These are phyloP conservation scores for Brienomyrus longianalis DNA, from an alignment of 2,113 vertebrate genomes.

Conservation along the genomic window DNA sequence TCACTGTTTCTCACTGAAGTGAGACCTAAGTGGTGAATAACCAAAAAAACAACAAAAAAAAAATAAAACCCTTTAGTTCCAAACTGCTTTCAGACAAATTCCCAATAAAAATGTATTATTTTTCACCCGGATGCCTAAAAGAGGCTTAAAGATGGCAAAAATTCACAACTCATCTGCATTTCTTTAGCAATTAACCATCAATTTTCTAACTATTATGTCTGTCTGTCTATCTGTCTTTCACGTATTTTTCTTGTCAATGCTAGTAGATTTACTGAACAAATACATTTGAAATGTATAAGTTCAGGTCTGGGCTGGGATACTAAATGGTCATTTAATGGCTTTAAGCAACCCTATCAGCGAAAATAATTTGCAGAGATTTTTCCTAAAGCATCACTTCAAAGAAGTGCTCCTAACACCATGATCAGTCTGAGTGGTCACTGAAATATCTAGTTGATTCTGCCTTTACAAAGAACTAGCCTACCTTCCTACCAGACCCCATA, in stretches of 20 bases:
- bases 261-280: not conserved
- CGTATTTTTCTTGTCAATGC: no score
- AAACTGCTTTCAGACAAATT: not conserved
- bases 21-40: not conserved
- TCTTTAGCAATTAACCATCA: not conserved
- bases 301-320: not conserved
- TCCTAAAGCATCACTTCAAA: not conserved
- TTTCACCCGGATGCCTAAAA: not conserved
- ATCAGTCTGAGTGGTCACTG: not conserved
- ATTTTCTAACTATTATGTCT: not conserved
- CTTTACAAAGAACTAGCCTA: not conserved
- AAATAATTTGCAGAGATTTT: not conserved
- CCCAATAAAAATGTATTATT: not conserved
- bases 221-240: not conserved
- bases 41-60: not conserved
- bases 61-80: not conserved
- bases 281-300: not conserved
- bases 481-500: not conserved
- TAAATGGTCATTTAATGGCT: not conserved
- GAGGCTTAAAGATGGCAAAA: not conserved
- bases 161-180: not conserved
- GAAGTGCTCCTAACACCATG: not conserved
- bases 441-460: not conserved
- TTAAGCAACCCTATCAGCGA: not conserved
- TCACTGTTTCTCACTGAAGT: not conserved